These are phyloP conservation scores for Manduca sexta DNA, from an alignment of 1,140 invertebrate species.

Conservation along the genomic window DNA sequence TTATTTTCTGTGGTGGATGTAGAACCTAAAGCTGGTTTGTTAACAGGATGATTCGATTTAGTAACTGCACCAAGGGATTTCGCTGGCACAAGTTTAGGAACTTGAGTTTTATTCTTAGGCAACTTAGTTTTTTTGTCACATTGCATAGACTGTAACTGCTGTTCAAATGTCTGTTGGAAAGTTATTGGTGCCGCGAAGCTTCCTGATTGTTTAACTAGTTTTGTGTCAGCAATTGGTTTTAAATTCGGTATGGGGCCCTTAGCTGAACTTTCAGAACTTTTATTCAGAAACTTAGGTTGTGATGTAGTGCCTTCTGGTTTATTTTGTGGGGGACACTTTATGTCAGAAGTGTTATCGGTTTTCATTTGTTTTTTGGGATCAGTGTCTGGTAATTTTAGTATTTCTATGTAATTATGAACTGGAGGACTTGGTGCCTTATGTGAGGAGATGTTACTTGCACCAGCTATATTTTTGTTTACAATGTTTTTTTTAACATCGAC, in stretches of 20 bases:
- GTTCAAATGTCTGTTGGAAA: slow-evolving; percentile 72
- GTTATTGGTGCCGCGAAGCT: slow-evolving; percentile 58
- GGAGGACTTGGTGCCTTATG: slow-evolving; percentile 69
- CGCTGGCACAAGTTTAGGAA: slow-evolving; percentile 62
- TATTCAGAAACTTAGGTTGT: slow-evolving; percentile 32
- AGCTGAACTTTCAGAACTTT: slow-evolving; percentile 49
- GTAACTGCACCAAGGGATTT: slow-evolving; percentile 53
- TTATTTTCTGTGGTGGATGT: slow-evolving; percentile 43
- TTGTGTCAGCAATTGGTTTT: slow-evolving; percentile 69
- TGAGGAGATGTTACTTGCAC: slow-evolving; percentile 29
- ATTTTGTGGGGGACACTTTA: slow-evolving; percentile 27
- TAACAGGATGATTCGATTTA: slow-evolving; percentile 36
- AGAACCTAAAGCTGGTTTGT: slow-evolving; percentile 25
- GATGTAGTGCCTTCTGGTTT: slow-evolving; percentile 32
- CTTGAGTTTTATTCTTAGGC: slow-evolving; percentile 62
- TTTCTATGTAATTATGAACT: slow-evolving; percentile 76
- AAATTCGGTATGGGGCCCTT: slow-evolving; percentile 71
- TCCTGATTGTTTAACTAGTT: slow-evolving; percentile 55
- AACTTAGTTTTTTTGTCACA: slow-evolving; percentile 64
- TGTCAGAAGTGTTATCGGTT: slow-evolving; percentile 29
- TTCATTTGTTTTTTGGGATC: slow-evolving; percentile 49
- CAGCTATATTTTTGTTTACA: slow-evolving; percentile 52
- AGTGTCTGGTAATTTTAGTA: slow-evolving; percentile 73
- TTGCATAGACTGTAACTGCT: slow-evolving; percentile 58
- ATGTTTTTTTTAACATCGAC: slow-evolving; percentile 50